phyloP scores from a whole-genome alignment of 2,888 invertebrate species.

The Zootermopsis nevadensis region DNA sequence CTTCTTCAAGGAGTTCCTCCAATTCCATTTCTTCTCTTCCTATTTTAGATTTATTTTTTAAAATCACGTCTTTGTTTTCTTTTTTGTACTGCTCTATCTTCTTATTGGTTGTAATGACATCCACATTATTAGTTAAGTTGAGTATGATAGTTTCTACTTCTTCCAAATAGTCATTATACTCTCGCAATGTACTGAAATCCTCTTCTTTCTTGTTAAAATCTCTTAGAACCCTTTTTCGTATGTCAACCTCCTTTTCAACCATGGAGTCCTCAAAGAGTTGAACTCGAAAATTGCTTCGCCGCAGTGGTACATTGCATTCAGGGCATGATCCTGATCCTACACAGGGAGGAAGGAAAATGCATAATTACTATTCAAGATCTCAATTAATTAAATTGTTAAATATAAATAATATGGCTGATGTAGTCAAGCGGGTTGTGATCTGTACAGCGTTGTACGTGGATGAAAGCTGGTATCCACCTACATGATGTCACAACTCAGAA shows the following conservation, averaged over 20 bases:
- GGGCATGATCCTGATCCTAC: slow-evolving; percentile 93
- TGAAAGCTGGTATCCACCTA: too few relatives aligned
- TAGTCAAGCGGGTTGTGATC: too few relatives aligned
- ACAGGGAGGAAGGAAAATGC: slow-evolving; percentile 54
- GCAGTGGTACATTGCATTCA: slow-evolving; percentile 88
- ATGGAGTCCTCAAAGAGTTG: slow-evolving; percentile 96
- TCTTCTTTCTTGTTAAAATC: slow-evolving; percentile 97
- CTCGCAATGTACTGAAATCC: slow-evolving; percentile 84
- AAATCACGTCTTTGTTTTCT: slow-evolving; percentile 87
- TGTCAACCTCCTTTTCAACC: slow-evolving; percentile 98
- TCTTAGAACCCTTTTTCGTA: slow-evolving; percentile 85
- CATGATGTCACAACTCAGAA: too few relatives aligned
- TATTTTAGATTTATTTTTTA: slow-evolving; percentile 81
- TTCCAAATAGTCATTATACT: slow-evolving; percentile 97
- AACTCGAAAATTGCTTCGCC: slow-evolving; percentile 90
- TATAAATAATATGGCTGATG: too few relatives aligned
- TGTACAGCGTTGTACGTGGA: too few relatives aligned
- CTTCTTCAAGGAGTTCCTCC: slow-evolving; percentile 85
- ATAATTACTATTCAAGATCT: not conserved
- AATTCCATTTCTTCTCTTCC: slow-evolving; percentile 87
- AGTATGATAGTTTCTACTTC: slow-evolving; percentile 92
- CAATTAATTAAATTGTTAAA: too few relatives aligned
- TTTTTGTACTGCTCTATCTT: slow-evolving; percentile 91
- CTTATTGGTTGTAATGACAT: slow-evolving; percentile 88
- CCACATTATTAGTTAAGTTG: slow-evolving; percentile 90